Base-by-base conservation (phyloP, 2,888 invertebrate species). In the Phanerotoma sp. region DNA sequence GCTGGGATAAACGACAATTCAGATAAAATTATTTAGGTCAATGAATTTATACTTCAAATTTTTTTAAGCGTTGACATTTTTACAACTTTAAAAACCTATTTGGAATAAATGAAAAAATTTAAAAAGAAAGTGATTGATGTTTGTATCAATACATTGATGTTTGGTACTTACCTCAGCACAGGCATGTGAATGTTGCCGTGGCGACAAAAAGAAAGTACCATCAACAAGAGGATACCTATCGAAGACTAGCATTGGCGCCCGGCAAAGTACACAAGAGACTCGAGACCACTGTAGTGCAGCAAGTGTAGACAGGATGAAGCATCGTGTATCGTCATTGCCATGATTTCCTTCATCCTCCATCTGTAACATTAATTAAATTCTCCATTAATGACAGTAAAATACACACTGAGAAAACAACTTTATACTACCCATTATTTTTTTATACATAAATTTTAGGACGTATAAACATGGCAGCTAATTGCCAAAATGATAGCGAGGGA, bases 281-380 rank as follows among this genome's bases (percentile, higher is more conserved):
- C 87, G 84, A 62, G 89, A 88, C 79, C 91, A 89, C 71, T 94
- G 93, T 74, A 93, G 88, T 25, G 92, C 92, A 60, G 96, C 96
- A 74, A 98, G 81, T 38, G 94, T 95, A 58, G 96, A 94, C 74
- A 98, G 82, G 69, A 98, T 93, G 82, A 97, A 97, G 73, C 93
- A 90, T 66, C 97, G 86, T 45, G 95, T 96, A 77, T 98, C 98
- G 77, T 98, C 98, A 79, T 97, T 97, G 70, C 97, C 97, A 77
- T 96, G 96, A 79, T 95, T 94, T 62, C 95, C 96, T 77, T 98
- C 97, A 76, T 98, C 97, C 80, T 98, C 97, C 84, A 97, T 95
- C 92, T 95, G 84, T 45, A 84, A 81, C 9, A 40, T 38, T 40
- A 20, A 40, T 11, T 22, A 40, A 11, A 32, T 16, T 9, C 22